phyloP scores from a whole-genome alignment of 1,140 invertebrate genomes.

The Cotesia vestalis region DNA sequence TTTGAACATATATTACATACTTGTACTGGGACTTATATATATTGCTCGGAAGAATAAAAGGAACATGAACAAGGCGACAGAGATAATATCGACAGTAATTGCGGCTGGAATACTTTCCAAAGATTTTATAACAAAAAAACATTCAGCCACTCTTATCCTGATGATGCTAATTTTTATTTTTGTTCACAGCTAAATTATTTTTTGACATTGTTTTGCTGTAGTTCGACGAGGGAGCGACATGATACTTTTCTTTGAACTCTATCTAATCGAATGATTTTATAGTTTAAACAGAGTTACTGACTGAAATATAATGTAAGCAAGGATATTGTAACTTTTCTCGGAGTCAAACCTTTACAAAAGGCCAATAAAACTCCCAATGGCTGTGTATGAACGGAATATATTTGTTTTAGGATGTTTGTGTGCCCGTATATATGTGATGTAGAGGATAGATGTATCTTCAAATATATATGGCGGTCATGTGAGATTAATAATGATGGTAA shows the following conservation, averaged over 20 bases:
- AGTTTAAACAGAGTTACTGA: neutral
- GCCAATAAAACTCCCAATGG: conserved; percentile 16
- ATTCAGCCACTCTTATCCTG: neutral
- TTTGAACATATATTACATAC: neutral
- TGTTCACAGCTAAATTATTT: neutral
- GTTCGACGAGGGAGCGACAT: conserved; percentile 31
- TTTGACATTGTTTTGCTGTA: conserved; percentile 2
- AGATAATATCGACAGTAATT: conserved; percentile 35
- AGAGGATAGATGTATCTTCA: neutral
- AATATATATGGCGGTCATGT: neutral
- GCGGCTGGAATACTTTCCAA: conserved; percentile 29
- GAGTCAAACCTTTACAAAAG: too few relatives aligned
- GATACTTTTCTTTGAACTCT: neutral
- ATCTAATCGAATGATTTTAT: neutral
- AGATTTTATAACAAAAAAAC: neutral
- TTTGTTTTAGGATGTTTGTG: too few relatives aligned
- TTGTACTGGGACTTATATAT: neutral
- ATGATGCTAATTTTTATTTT: neutral
- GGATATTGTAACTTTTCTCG: neutral
- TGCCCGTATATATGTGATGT: neutral
- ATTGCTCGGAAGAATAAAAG: too few relatives aligned
- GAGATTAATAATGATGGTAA: neutral
- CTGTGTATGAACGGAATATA: too few relatives aligned
- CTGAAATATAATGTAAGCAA: neutral
- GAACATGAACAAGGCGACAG: conserved; percentile 20